Conservation (phyloP, 2,113 vertebrate genomes). For the Oceanites oceanicus region DNA sequence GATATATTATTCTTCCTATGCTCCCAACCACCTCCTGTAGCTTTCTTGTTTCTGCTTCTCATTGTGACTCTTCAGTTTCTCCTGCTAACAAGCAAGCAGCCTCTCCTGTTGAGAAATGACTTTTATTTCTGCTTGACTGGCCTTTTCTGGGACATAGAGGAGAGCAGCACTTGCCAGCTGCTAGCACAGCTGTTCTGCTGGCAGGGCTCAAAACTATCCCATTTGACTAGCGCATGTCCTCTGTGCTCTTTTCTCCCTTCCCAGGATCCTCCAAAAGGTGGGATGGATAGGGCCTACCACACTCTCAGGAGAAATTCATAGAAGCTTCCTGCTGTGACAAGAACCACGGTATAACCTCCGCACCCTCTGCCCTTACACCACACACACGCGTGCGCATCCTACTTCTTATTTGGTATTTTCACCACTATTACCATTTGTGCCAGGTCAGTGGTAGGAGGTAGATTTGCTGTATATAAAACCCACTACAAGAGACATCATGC, state of each 20-base stretch:
- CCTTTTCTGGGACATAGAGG: not conserved
- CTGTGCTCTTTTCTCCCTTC: not conserved
- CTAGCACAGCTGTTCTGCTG: not conserved
- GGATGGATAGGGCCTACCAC: not conserved
- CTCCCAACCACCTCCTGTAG: not conserved
- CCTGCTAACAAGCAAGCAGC: not conserved
- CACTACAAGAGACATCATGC: rapidly evolving
- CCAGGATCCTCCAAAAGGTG: not conserved
- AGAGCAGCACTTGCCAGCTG: not conserved
- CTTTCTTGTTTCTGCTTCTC: not conserved
- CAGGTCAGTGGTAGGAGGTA: not conserved
- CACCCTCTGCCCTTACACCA: not conserved
- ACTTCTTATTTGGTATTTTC: not conserved
- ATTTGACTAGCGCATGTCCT: not conserved
- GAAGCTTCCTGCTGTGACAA: not conserved
- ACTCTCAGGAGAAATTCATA: not conserved
- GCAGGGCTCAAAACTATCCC: not conserved
- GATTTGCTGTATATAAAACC: not conserved
- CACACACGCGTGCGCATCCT: rapidly evolving
- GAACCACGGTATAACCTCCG: not conserved
- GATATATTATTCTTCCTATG: not conserved
- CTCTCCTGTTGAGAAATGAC: not conserved
- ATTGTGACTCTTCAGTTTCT: not conserved
- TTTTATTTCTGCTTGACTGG: not conserved
- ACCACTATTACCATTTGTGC: not conserved